These are phyloP conservation scores for Sciaenops ocellatus DNA, from an alignment of 2,797 vertebrate species.

Conservation along the genomic window DNA sequence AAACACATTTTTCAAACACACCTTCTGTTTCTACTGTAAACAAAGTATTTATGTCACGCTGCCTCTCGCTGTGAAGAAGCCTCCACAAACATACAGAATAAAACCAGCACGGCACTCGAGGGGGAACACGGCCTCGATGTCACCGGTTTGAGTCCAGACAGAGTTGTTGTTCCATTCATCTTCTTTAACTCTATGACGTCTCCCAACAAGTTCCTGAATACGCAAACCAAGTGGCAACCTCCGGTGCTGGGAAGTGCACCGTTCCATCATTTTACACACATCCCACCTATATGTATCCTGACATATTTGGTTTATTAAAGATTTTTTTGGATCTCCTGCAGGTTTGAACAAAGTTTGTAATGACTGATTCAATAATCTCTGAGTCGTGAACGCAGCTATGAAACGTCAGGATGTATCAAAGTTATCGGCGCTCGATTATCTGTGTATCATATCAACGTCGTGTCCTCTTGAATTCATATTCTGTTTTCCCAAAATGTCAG, in stretches of 20 bases:
- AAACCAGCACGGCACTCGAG: neutral
- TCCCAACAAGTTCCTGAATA: no score
- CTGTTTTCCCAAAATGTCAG: neutral
- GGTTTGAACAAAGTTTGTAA: neutral
- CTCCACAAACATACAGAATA: neutral
- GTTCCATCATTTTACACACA: no score
- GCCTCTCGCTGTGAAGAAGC: neutral
- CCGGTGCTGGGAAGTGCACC: no score
- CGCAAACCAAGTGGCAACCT: no score
- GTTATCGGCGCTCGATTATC: no score
- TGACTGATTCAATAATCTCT: neutral
- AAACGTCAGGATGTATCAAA: no score
- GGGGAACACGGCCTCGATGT: neutral
- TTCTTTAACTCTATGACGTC: no score
- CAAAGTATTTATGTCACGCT: neutral
- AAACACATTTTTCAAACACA: constrained; percentile 12
- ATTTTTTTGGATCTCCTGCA: neutral
- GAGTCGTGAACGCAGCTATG: no score
- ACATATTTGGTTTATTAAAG: no score
- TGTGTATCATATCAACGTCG: no score
- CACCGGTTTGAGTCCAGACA: neutral
- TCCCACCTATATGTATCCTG: no score
- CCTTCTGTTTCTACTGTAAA: constrained; percentile 2
- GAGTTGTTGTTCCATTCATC: neutral
- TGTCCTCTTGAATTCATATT: neutral